Conservation (phyloP, 2,113 vertebrate genomes). For the Oncorhynchus kisutch region DNA sequence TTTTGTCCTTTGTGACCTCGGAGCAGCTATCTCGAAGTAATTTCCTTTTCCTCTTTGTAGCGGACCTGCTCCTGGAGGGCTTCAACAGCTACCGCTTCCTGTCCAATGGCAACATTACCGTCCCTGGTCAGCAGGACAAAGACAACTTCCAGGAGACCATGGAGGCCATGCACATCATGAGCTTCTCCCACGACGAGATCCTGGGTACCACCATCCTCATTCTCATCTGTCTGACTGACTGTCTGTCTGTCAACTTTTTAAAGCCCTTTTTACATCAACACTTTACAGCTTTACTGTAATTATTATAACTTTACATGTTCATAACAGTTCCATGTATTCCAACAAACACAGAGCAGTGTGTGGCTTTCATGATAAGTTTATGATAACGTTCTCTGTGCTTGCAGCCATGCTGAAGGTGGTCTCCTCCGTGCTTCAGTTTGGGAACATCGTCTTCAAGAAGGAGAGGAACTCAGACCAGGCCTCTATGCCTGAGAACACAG, state of each 20-base stretch:
- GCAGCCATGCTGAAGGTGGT: conserved; percentile 97
- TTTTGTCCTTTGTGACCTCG: not conserved
- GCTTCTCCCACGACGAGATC: conserved; percentile 94
- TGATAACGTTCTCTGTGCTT: conserved; percentile 25
- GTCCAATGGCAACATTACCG: conserved; percentile 94
- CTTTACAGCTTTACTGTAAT: no score
- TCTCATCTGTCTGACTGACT: not conserved
- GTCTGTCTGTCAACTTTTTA: not conserved
- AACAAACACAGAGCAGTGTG: not conserved
- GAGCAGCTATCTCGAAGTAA: conserved; percentile 2
- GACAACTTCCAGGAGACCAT: conserved; percentile 99
- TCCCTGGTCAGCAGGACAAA: conserved; percentile 98
- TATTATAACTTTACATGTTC: no score
- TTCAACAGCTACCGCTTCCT: conserved; percentile 94
- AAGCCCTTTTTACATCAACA: no score
- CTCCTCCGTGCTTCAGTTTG: conserved; percentile 95
- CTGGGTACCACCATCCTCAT: not conserved
- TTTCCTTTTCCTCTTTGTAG: conserved; percentile 57
- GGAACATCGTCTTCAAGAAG: conserved; percentile 96
- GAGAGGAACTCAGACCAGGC: conserved; percentile 97
- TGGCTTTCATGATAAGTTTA: not conserved
- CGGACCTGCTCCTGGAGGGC: conserved; percentile 85
- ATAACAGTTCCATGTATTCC: not conserved
- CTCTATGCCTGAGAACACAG: conserved; percentile 98
- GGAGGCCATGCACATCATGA: conserved; percentile 99